Conservation (phyloP, 2,797 vertebrate species). For the Cuculus canorus region DNA sequence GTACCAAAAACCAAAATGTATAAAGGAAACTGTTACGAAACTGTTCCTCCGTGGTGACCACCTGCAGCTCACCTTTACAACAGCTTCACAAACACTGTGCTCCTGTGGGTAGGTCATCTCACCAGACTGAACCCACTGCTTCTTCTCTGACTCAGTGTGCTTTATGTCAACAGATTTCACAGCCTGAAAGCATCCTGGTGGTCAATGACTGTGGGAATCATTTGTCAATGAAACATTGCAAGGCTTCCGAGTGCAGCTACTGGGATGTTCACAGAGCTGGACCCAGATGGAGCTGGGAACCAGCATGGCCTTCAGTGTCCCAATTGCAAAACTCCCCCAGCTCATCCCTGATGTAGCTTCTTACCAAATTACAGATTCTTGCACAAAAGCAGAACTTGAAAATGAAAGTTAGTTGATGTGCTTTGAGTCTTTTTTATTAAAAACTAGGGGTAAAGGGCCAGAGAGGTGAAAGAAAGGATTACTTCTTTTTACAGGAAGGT, state of each 20-base stretch:
- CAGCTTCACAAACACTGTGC: neutral
- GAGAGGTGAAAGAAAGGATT: neutral
- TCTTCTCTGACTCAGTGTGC: neutral
- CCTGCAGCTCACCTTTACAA: neutral
- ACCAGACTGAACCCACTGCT: neutral
- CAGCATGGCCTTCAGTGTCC: neutral
- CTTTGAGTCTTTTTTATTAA: neutral
- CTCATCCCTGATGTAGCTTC: neutral
- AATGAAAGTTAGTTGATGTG: neutral
- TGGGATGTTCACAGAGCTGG: neutral
- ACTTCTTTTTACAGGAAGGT: neutral
- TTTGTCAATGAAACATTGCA: neutral
- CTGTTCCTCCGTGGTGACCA: neutral
- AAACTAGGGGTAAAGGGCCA: neutral
- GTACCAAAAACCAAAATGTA: neutral
- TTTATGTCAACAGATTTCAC: neutral
- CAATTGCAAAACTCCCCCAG: neutral
- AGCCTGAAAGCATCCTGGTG: neutral
- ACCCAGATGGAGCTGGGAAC: neutral
- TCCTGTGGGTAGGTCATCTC: neutral
- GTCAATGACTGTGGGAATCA: neutral
- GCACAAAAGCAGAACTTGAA: neutral
- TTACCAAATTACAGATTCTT: neutral
- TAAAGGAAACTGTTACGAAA: neutral
- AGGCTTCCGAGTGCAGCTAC: neutral